These are phyloP conservation scores for Odontocolon sp. DNA, from an alignment of 2,888 invertebrate genomes.

Conservation along the genomic window DNA sequence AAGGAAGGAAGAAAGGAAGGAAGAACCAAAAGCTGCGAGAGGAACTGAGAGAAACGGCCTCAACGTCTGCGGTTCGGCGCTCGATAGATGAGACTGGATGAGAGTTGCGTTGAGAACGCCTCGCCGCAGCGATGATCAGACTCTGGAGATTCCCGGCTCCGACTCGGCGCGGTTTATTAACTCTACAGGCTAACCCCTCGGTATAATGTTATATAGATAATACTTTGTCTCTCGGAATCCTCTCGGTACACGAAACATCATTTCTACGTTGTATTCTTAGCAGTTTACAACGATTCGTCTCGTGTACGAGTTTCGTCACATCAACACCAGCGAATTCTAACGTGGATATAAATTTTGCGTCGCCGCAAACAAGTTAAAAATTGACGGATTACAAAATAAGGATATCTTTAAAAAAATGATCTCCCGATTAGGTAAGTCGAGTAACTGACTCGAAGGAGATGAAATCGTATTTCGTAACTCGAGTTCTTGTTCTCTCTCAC, in stretches of 20 bases:
- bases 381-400: too few species aligned
- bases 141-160: too few species aligned
- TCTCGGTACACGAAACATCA: background rate
- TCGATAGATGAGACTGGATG: constrained; percentile 4
- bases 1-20: constrained; percentile 54
- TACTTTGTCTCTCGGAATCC: background rate
- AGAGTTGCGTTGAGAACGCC: constrained; percentile 4
- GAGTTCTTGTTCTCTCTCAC: background rate
- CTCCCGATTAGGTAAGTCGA: too few species aligned
- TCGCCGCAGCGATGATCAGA: constrained; percentile 7
- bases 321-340: too few species aligned
- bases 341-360: too few species aligned
- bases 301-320: too few species aligned
- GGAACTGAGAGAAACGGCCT: constrained; percentile 19
- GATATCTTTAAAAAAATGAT: too few species aligned
- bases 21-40: too few species aligned
- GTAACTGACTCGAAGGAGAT: too few species aligned
- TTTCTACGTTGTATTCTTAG: too few species aligned
- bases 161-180: constrained; percentile 44
- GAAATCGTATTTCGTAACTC: constrained; percentile 41
- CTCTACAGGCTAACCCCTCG: constrained; percentile 25
- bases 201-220: background rate
- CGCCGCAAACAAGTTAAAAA: too few species aligned
- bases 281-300: too few species aligned
- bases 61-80: constrained; percentile 11